Conservation (phyloP, 2,888 invertebrate species). For the Eupithecia tripunctaria region DNA sequence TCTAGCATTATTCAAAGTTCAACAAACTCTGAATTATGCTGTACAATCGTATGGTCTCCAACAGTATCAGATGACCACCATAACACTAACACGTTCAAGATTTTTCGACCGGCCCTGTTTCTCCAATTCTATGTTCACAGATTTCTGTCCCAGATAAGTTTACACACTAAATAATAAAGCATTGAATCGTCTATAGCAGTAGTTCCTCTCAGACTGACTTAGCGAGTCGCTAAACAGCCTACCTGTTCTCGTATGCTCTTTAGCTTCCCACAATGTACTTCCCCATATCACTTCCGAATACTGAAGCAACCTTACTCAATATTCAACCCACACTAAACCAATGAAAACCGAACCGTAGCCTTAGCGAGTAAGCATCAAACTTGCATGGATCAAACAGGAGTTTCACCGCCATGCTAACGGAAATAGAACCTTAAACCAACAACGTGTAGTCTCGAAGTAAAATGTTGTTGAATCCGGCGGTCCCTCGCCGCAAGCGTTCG, state of each 20-base stretch:
- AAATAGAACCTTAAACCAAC: constrained; percentile 31
- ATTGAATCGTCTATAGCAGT: neutral
- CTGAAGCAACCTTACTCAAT: constrained; percentile 62
- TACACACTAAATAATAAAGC: neutral
- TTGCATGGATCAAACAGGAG: constrained; percentile 23
- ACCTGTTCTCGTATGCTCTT: constrained; percentile 60
- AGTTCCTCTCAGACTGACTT: neutral
- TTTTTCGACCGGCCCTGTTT: neutral
- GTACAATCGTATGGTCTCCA: neutral
- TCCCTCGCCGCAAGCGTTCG: constrained; percentile 16
- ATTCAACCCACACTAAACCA: constrained; percentile 55
- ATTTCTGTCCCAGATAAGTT: neutral
- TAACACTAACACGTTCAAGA: neutral
- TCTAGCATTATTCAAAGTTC: neutral
- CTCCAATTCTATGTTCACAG: neutral
- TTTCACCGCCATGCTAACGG: constrained; percentile 54
- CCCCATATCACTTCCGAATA: constrained; percentile 59
- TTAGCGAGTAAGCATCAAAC: constrained; percentile 22
- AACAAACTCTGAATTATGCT: no score
- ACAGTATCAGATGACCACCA: neutral
- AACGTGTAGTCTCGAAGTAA: constrained; percentile 10
- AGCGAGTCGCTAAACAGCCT: neutral
- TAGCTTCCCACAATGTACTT: constrained; percentile 57
- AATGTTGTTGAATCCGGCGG: constrained; percentile 39
- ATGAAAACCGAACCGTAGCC: constrained; percentile 27